Percentiles rank a stretch among this genome's conserved stretches.
Evolutionary conservation across 2,797 vertebrate species (phyloP).

Genomic region (Typhlichthys eigenmanni): DNA sequence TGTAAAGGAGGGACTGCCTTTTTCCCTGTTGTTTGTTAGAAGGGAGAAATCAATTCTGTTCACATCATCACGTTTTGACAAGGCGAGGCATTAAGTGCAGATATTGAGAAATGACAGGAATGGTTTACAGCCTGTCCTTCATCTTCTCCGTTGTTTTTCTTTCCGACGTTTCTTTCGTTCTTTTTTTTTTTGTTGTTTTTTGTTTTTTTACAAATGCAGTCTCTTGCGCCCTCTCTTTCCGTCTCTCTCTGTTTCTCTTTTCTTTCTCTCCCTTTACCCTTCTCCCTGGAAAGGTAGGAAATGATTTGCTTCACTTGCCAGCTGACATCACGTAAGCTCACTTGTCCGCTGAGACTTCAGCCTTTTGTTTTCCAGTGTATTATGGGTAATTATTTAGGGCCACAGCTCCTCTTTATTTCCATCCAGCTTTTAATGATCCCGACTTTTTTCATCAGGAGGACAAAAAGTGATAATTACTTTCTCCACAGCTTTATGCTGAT

Average conservation of each 20-base stretch:
- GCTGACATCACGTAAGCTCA: constrained; percentile 74
- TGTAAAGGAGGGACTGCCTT: constrained; percentile 76
- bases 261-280: not conserved
- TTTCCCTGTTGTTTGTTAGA: constrained; percentile 71
- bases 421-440: no score
- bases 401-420: constrained; percentile 65
- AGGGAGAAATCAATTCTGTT: constrained; percentile 70
- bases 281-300: not conserved
- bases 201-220: not conserved
- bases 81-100: constrained; percentile 73
- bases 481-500: no score
- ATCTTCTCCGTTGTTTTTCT: constrained; percentile 32
- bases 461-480: no score
- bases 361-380: constrained; percentile 75
- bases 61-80: constrained; percentile 76
- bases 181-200: not conserved
- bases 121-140: constrained; percentile 70
- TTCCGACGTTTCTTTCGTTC: not conserved
- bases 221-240: not conserved
- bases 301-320: constrained; percentile 74
- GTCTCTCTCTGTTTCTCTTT: not conserved
- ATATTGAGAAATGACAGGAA: constrained; percentile 74
- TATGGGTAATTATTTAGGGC: constrained; percentile 75
- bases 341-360: constrained; percentile 69
- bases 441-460: no score